Conservation (phyloP, 2,113 vertebrate genomes). For the Epinephelus cyanopodus region DNA sequence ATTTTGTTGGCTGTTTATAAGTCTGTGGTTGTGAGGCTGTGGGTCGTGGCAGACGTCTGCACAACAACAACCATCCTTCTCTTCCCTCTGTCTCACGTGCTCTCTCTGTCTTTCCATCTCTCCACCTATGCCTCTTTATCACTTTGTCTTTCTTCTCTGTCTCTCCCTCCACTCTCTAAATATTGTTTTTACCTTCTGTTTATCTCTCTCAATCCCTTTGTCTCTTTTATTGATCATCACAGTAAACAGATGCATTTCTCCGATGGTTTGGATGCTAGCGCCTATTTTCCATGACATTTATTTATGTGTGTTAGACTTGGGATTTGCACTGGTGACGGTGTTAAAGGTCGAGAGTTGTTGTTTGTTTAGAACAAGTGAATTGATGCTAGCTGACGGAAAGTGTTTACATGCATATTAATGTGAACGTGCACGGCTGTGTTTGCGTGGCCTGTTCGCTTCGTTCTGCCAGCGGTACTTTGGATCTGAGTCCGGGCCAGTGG, state of each 20-base stretch:
- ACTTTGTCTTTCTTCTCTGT: neutral
- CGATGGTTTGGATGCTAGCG: constrained; percentile 41
- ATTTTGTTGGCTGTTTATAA: constrained; percentile 65
- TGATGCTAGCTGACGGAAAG: constrained; percentile 32
- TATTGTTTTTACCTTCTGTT: constrained; percentile 14
- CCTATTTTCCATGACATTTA: constrained; percentile 50
- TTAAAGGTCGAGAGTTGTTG: constrained; percentile 22
- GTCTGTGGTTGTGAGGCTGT: constrained; percentile 62
- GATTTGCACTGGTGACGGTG: constrained; percentile 3
- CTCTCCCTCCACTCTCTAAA: constrained; percentile 12
- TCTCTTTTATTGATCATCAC: constrained; percentile 43
- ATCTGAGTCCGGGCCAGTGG: constrained; percentile 47
- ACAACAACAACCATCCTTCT: constrained; percentile 39
- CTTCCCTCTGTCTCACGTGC: constrained; percentile 7
- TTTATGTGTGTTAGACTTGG: constrained; percentile 12
- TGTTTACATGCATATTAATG: constrained; percentile 49
- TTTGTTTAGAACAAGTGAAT: constrained; percentile 31
- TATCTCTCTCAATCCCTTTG: constrained; percentile 23
- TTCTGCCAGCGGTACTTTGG: constrained; percentile 32
- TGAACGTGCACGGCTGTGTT: constrained; percentile 3
- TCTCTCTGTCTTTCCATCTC: constrained; percentile 2
- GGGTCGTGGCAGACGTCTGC: constrained; percentile 41
- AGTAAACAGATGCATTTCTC: constrained; percentile 49
- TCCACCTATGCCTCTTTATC: constrained; percentile 9
- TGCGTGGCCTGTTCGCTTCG: constrained; percentile 7